Base-by-base conservation (phyloP, 2,888 invertebrate species). In the Drosophila fulvimacula region DNA sequence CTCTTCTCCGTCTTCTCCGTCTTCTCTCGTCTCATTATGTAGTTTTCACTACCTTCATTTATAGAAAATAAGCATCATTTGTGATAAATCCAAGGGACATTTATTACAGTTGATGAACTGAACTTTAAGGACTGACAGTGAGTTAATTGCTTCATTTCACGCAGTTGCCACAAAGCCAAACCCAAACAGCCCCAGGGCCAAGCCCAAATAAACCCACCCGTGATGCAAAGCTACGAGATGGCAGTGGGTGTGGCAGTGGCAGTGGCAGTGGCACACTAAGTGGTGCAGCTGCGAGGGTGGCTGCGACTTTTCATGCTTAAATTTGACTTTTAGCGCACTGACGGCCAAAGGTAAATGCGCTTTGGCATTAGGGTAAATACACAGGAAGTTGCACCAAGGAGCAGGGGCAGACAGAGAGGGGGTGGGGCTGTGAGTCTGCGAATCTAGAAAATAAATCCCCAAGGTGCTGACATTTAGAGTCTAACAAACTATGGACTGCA, bases 101-200 rank as follows among this genome's bases (percentile, higher is more conserved):
- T 69, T 49, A 73, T 85, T 85, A 82, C 52, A 61, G 36, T 56
- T 48, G 76, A 59, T 60, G 79, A 49, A 1, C 65, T 78, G 74
- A 87, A 90, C 80, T 90, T 84, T 79, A 58, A 42, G 41, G 41
- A 67, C 70, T 78, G 48, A 59, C 73, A 17, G 17, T 78, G 79
- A 79, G 80, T 87, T 89, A 90, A 91, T 91, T 90, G 88, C 90
- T 90, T 88, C 80, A 91, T 91, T 91, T 90, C 90, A 91, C 89
- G 91, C 90, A 89, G 85, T 88, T 85, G 79, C 74, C 60, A 53
- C 76, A 58, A 69, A 71, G 80, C 83, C 82, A 76, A 87, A 71
- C 85, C 82, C 76, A 81, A 36, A 36, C 11, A 1, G 32, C 21
- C 10, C 13, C 38, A 2, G 15, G 15, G 13, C 53, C 39, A 27